These are phyloP conservation scores for Leptodirus hochenwartii DNA, from an alignment of 2,888 invertebrate species.

Conservation along the genomic window DNA sequence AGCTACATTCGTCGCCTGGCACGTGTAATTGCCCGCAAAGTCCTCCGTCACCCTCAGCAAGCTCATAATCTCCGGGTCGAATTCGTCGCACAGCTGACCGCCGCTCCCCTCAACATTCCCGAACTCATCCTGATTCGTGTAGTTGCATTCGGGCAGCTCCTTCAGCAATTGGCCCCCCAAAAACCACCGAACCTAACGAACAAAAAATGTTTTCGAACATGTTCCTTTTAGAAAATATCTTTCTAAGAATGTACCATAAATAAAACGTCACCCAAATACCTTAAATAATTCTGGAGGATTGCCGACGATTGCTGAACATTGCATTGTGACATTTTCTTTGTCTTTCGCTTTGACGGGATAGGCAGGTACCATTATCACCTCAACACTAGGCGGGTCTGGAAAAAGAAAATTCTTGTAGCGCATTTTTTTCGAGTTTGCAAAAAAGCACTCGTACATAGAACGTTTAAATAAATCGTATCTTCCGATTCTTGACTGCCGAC, in stretches of 20 bases:
- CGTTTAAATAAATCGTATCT: slow-evolving; percentile 57
- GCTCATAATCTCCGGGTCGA: slow-evolving; percentile 71
- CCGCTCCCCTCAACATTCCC: slow-evolving; percentile 27
- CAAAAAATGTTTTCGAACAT: neutral
- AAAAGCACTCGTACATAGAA: slow-evolving; percentile 78
- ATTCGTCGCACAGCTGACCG: slow-evolving; percentile 57
- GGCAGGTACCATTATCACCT: slow-evolving; percentile 55
- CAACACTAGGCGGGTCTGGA: slow-evolving; percentile 62
- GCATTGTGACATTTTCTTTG: slow-evolving; percentile 61
- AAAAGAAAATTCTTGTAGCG: too few species aligned
- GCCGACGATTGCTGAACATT: slow-evolving; percentile 61
- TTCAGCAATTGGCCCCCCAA: slow-evolving; percentile 66
- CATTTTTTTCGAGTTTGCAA: too few species aligned
- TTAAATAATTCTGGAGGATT: slow-evolving; percentile 47
- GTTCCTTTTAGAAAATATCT: too few species aligned
- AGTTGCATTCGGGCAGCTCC: slow-evolving; percentile 67
- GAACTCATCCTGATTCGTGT: slow-evolving; percentile 24
- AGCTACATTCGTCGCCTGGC: slow-evolving; percentile 74
- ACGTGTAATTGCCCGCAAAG: slow-evolving; percentile 88
- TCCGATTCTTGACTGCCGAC: slow-evolving; percentile 60
- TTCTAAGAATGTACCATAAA: too few species aligned
- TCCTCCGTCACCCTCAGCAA: slow-evolving; percentile 72
- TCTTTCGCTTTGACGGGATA: slow-evolving; percentile 63
- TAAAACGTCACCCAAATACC: too few species aligned
- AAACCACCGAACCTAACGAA: slow-evolving; percentile 49